phyloP scores from a whole-genome alignment of 2,113 vertebrate genomes.

The Pseudopipra pipra region DNA sequence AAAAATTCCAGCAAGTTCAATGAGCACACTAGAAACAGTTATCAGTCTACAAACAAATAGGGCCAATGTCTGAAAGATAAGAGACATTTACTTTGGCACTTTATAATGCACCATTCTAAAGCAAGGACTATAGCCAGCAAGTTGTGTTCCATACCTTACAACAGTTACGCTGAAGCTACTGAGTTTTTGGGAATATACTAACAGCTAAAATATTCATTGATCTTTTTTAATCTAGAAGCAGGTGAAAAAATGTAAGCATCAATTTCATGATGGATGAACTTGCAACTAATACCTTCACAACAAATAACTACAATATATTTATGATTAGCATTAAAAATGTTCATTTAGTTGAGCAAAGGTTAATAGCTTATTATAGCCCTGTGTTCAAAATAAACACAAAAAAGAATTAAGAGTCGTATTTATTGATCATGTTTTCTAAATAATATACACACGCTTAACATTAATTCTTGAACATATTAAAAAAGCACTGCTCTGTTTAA shows the following conservation, averaged over 20 bases:
- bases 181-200: conserved; percentile 60
- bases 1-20: conserved; percentile 77
- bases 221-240: conserved; percentile 61
- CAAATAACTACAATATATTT: conserved; percentile 42
- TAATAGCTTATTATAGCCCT: conserved; percentile 44
- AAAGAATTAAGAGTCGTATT: conserved; percentile 66
- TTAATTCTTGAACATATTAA: conserved; percentile 48
- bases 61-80: conserved; percentile 50
- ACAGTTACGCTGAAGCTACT: conserved; percentile 55
- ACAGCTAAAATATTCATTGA: conserved; percentile 63
- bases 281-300: conserved; percentile 59
- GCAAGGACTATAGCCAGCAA: conserved; percentile 58
- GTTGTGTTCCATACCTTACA: conserved; percentile 60
- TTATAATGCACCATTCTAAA: conserved; percentile 48
- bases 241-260: conserved; percentile 74
- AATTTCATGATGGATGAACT: conserved; percentile 70
- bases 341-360: conserved; percentile 40
- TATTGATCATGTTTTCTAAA: conserved; percentile 62
- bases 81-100: conserved; percentile 66
- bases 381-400: conserved; percentile 70
- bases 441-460: conserved; percentile 36
- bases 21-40: conserved; percentile 65
- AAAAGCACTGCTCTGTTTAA: conserved; percentile 29
- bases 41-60: conserved; percentile 63
- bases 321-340: conserved; percentile 34